Percentiles rank a stretch among this genome's conserved stretches.
Conservation (phyloP, 1,140 invertebrate genomes). For the Diachasmimorpha longicaudata region DNA sequence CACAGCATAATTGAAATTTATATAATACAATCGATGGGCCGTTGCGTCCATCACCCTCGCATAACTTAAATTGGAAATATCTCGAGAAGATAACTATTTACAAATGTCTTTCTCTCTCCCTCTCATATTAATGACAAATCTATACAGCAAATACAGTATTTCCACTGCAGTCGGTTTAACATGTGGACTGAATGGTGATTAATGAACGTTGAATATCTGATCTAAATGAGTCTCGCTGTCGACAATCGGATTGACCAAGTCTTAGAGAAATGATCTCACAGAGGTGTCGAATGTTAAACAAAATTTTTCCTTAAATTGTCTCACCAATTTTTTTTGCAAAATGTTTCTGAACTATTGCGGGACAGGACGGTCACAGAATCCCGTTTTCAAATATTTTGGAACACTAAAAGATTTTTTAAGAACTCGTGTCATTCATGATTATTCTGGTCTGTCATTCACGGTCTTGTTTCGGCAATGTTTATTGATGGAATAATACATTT, state of each 20-base stretch:
- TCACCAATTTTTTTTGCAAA: too few relatives aligned
- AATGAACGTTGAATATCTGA: neutral
- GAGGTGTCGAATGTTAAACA: too few relatives aligned
- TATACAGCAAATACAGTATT: slow-evolving; percentile 21
- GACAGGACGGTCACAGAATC: too few relatives aligned
- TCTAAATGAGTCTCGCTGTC: slow-evolving; percentile 10
- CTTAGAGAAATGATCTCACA: too few relatives aligned
- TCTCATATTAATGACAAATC: slow-evolving; percentile 25
- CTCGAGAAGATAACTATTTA: neutral
- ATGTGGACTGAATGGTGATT: neutral
- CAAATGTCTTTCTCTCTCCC: slow-evolving; percentile 19
- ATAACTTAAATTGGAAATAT: slow-evolving; percentile 15
- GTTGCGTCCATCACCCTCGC: neutral
- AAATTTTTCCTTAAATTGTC: too few relatives aligned
- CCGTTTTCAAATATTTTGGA: too few relatives aligned
- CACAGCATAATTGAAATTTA: slow-evolving; percentile 42
- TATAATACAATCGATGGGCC: slow-evolving; percentile 22
- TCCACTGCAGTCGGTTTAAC: neutral
- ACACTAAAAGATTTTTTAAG: too few relatives aligned
- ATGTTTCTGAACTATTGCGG: too few relatives aligned
- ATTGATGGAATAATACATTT: too few relatives aligned
- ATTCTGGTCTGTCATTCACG: too few relatives aligned
- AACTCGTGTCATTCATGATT: too few relatives aligned
- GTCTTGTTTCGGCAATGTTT: too few relatives aligned
- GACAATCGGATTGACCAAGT: neutral